A percentile compares a stretch with the other conserved stretches of the same genome.
Conservation (phyloP, 2,888 invertebrate species). For the Tetranychus truncatus region DNA sequence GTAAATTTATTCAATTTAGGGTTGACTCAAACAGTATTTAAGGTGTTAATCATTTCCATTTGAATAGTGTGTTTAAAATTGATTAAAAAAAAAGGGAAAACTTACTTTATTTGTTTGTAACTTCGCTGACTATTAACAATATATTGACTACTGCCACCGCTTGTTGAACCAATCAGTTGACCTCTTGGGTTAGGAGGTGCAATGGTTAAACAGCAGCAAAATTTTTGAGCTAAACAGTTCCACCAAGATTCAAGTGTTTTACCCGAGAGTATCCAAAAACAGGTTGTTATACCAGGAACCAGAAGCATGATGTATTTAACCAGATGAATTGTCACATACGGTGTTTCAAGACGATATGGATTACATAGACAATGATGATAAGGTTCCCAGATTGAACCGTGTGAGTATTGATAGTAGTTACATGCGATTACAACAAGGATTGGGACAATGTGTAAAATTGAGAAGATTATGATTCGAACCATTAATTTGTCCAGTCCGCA, state of each 20-base stretch:
- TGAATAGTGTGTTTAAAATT: background rate
- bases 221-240: background rate
- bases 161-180: background rate
- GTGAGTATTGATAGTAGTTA: conserved; percentile 68
- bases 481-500: conserved; percentile 61
- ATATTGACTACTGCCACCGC: background rate
- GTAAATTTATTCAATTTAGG: too few relatives aligned
- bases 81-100: background rate
- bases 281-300: conserved; percentile 82
- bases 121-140: background rate
- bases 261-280: conserved; percentile 92
- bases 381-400: conserved; percentile 60
- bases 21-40: too few relatives aligned
- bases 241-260: conserved; percentile 79
- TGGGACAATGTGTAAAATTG: conserved; percentile 62
- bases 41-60: too few relatives aligned
- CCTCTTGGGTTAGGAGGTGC: background rate
- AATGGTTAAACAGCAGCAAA: background rate
- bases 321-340: conserved; percentile 57
- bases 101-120: background rate
- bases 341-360: conserved; percentile 15
- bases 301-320: conserved; percentile 73
- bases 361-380: conserved; percentile 51
- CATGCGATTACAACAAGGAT: conserved; percentile 46
- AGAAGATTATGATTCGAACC: conserved; percentile 66